Base-by-base conservation (phyloP, 2,113 vertebrate species). In the Anoura caudifer region DNA sequence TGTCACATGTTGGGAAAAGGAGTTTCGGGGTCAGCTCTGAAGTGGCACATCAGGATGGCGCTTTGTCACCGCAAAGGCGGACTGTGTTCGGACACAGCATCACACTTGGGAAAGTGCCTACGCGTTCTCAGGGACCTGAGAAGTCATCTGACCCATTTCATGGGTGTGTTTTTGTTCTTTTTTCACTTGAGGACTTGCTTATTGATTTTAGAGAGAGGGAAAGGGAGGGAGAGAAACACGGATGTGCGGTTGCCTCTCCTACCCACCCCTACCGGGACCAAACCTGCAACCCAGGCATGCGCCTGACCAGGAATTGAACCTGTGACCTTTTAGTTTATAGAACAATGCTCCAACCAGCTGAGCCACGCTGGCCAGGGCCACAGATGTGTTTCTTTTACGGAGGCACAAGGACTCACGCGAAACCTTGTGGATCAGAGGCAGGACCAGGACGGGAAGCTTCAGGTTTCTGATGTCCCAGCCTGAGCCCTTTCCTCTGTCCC, bases 61-160 rank as follows among this genome's bases (percentile, higher is more conserved):
- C 38, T 0, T 52, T 9, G 59, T 43, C 63, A 26, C 22, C 1
- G n/a, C 65, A 31, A 45, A 72, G 43, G 70, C 33, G n/a, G 72
- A 47, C 20, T 13, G 3, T 1, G 17, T 26, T 2, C 5, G n/a
- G 20, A 15, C 54, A 17, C 36, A 24, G 72, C 0, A 0, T 61
- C 2, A 1, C 33, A 38, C 41, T 16, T n/a, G 26, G 73, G 16
- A 14, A 52, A 31, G 9, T 13, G 33, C 16, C 16, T 14, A 0
- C 0, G 2, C 59, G 0, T 43, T 31, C 31, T 14, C 3, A 22
- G 73, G 38, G 52, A 47, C 87, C 83, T 75, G 15, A 13, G 38
- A 56, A 50, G 12, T 36, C 11, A 14, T n/a, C 43, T 28, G 16
- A 16, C 26, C 75, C 67, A 9, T 56, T 81, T 85, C 47, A 77